Evolutionary conservation across 2,888 invertebrate genomes (phyloP).

Genomic region (Phanerotoma sp.): DNA sequence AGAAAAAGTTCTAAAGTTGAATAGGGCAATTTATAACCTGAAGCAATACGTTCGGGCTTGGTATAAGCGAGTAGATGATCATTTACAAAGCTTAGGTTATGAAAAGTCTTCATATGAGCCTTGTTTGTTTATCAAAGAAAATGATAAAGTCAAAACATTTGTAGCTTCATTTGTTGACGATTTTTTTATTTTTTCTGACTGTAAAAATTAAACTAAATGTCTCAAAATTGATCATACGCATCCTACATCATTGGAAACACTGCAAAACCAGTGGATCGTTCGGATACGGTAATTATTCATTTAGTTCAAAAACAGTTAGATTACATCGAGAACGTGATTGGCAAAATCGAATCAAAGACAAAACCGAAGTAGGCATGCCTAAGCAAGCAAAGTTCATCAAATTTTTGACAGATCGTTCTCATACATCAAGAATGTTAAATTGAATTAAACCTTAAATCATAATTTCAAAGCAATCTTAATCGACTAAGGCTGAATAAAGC

Average conservation of each 20-base stretch:
- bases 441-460: slow-evolving; percentile 7
- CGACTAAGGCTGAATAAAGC: neutral
- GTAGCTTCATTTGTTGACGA: too few relatives aligned
- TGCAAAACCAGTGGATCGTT: slow-evolving; percentile 35
- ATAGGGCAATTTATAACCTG: too few relatives aligned
- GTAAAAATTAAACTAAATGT: too few relatives aligned
- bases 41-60: too few relatives aligned
- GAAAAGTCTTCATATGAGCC: too few relatives aligned
- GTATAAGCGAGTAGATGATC: too few relatives aligned
- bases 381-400: slow-evolving; percentile 24
- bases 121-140: too few relatives aligned
- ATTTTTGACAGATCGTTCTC: slow-evolving; percentile 26
- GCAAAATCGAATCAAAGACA: slow-evolving; percentile 30
- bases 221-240: too few relatives aligned
- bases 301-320: slow-evolving; percentile 38
- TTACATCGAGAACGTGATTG: slow-evolving; percentile 32
- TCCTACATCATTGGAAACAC: slow-evolving; percentile 29
- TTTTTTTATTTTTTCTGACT: too few relatives aligned
- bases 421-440: slow-evolving; percentile 15
- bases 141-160: too few relatives aligned
- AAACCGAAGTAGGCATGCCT: slow-evolving; percentile 26
- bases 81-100: too few relatives aligned
- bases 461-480: neutral
- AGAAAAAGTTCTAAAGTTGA: too few relatives aligned
- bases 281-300: slow-evolving; percentile 37